Evolutionary conservation across 35 echinoderm and acorn worm genomes (phyloP), one percentile per base, ranked within the genome.

Genomic region (Anneissia japonica): DNA sequence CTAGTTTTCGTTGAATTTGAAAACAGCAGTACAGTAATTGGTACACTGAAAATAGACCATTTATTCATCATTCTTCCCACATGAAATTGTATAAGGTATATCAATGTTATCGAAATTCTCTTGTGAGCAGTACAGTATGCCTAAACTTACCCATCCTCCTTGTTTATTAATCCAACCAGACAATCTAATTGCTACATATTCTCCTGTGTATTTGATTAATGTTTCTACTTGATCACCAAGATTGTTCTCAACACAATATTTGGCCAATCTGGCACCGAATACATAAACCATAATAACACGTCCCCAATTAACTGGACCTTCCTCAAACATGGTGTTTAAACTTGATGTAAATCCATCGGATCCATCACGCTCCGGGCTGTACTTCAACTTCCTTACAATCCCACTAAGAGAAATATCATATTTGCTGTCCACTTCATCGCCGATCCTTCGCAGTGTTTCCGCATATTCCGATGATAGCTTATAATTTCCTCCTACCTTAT

Each of bases 131-230:
- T n/a, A n/a, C n/a, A n/a, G n/a, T n/a, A n/a, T n/a, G n/a, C n/a
- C n/a, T n/a, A n/a, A n/a, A n/a, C 96, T 77, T 92, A 99, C 96
- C 96, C 96, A 99, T 88, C 96, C 96, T 78, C 96, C 96, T 86
- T 99, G 96, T 38, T 87, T 80, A 51, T 91, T 75, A 86, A 99
- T 99, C 96, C 96, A 99, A 0, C 78, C 39, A 0, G 92, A 88
- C 86, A 97, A 78, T 73, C 84, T 82, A 4, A 46, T 36, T 35
- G 81, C 77, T 76, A 99, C 96, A 87, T 94, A 99, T 76, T 92
- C 80, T 41, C 91, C 96, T 40, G 89, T 80, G 74, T 94, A 91
- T 46, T 91, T 75, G 16, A 88, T 33, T 39, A 99, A 34, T 32
- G 88, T 46, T 28, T 93, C 90, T 55, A 99, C 89, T 76, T 93